Conservation (phyloP, 1,140 invertebrate genomes). For the Hycleus phaleratus region DNA sequence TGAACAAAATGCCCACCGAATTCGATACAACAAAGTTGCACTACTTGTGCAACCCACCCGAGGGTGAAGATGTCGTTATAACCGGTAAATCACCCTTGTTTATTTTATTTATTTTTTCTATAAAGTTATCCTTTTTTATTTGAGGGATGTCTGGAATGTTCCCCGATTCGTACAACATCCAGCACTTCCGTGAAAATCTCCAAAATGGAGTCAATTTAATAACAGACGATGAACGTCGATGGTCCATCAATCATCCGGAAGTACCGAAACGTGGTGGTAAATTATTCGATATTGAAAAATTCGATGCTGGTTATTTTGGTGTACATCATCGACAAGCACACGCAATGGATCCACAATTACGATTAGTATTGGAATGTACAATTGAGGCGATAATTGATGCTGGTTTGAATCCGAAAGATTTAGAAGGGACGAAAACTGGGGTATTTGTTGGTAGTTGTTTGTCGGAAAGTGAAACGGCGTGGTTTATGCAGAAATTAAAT, state of each 20-base stretch:
- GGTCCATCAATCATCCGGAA: slow-evolving; percentile 59
- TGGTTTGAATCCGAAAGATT: slow-evolving; percentile 52
- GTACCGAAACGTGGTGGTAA: slow-evolving; percentile 53
- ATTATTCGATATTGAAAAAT: too few relatives aligned
- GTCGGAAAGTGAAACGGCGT: neutral
- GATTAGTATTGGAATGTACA: slow-evolving; percentile 72
- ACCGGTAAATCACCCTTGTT: too few relatives aligned
- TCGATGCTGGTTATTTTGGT: slow-evolving; percentile 51
- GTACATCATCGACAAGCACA: slow-evolving; percentile 74
- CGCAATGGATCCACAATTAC: slow-evolving; percentile 80
- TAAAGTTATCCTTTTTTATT: too few relatives aligned
- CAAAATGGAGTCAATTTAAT: slow-evolving; percentile 43
- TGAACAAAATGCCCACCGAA: too few relatives aligned
- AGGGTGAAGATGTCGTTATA: too few relatives aligned
- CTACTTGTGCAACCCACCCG: too few relatives aligned
- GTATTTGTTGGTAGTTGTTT: slow-evolving; percentile 67
- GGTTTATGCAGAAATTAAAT: neutral
- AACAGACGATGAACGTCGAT: slow-evolving; percentile 68
- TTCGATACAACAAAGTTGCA: too few relatives aligned
- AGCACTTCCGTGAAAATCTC: too few relatives aligned
- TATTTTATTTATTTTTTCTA: too few relatives aligned
- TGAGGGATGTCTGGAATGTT: too few relatives aligned
- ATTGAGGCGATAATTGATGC: slow-evolving; percentile 84
- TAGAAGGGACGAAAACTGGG: slow-evolving; percentile 63
- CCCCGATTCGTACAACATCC: too few relatives aligned